Base-by-base conservation (phyloP, 1,140 invertebrate species). In the Phenacoccus solenopsis region DNA sequence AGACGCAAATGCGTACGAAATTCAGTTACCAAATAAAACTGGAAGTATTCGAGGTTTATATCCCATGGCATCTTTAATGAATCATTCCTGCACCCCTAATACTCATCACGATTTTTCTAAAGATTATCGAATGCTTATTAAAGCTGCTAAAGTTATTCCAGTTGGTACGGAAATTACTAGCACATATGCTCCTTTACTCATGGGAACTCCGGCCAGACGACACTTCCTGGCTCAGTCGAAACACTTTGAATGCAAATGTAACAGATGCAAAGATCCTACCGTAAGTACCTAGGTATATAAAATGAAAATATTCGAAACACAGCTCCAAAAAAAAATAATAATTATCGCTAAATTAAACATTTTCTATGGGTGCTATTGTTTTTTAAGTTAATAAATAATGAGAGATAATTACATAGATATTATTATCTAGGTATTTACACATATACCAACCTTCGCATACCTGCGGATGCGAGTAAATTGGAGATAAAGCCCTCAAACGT, bases 1-100 rank as follows among this genome's bases (percentile, higher is more conserved):
- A 72, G 87, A 90, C 75, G 86, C 88, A 1, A 90, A 90, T 74
- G 86, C 88, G 7, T 90, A 89, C 73, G 88, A 90, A 80, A 85
- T 86, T 38, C 72, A 75, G 0, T 61, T 68, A 30, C 13, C 38
- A 21, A 28, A 21, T 20, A 20, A 20, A 38, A 25, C 67, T 30
- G 25, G 22, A 16, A 69, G 72, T 72, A 77, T 87, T 28, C 81
- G 87, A 72, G 89, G 87, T 1, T 78, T 93, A 3, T 92, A 88
- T 78, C 87, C 89, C 1, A 77, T 89, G 21, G 84, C 86, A 0
- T 84, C 86, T 16, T 78, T 91, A 28, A 82, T 90, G 76, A 90
- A 91, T 78, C 90, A 92, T 75, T 82, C 80, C 30, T 93, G 90
- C 75, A 79, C 82, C 10, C 87, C 89, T 1, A 93, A 92, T 75